Evolutionary conservation across 2,113 vertebrate species (phyloP).

Genomic region (Erythrolamprus reginae): DNA sequence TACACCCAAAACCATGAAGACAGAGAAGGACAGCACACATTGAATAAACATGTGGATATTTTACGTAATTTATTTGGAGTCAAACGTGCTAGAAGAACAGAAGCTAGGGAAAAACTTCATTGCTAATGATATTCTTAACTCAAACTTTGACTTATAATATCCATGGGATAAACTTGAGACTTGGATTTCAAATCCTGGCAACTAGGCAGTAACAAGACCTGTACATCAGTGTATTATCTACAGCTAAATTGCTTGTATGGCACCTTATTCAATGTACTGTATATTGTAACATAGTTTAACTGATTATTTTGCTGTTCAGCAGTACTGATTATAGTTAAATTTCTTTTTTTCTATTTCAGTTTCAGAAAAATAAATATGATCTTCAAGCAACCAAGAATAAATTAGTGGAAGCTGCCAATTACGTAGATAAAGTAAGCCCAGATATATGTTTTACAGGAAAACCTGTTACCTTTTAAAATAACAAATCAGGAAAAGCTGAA

Average conservation of each 20-base stretch:
- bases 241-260: not conserved
- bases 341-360: slow-evolving; percentile 68
- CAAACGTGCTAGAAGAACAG: not conserved
- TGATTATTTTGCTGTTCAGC: not conserved
- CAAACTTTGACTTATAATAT: not conserved
- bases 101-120: not conserved
- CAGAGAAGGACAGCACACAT: not conserved
- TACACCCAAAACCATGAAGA: not conserved
- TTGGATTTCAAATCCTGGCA: not conserved
- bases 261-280: not conserved
- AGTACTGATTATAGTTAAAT: slow-evolving; percentile 21
- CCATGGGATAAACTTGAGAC: not conserved
- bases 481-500: not conserved
- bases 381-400: slow-evolving; percentile 77
- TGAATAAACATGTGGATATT: not conserved
- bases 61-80: not conserved
- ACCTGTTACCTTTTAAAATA: not conserved
- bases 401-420: slow-evolving; percentile 88
- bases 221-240: not conserved
- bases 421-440: slow-evolving; percentile 90
- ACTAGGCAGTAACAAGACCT: not conserved
- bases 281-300: not conserved
- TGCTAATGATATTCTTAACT: not conserved
- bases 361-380: slow-evolving; percentile 76
- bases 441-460: slow-evolving; percentile 8